Base-by-base conservation (phyloP, 1,140 invertebrate species). In the Drosophila ercepeae region DNA sequence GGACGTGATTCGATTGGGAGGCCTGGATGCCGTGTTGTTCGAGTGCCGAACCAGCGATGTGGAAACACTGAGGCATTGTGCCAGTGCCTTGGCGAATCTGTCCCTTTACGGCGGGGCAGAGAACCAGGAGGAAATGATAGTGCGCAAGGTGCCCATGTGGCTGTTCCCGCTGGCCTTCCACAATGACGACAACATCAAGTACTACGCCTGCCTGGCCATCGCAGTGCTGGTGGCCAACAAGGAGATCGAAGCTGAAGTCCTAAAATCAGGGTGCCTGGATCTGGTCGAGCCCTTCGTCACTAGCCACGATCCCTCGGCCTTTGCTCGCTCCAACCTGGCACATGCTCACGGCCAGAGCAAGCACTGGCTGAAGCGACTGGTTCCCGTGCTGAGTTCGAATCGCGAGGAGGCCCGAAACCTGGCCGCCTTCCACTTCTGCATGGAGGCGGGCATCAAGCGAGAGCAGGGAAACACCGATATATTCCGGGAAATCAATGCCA, bases 391-490 rank as follows among this genome's bases (percentile, higher is more conserved):
- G 3, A 97, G 96, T 77, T 99, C 98, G 13, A 97, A 99, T 90
- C 93, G 98, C 52, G 97, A 98, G 89, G 98, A 99, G 92, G 98
- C 99, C 0, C 94, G 98, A 70, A 99, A 98, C 89, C 91, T 99
- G 51, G 98, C 99, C 0, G 98, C 98, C 21, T 99, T 99, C 91
- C 99, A 99, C 91, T 99, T 99, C 91, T 99, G 98, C 83, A 99
- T 99, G 97, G 99, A 99, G 92, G 98, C 99, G 2, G 97, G 97
- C 8, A 99, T 99, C 32, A 99, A 99, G 89, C 96, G 98, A 78
- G 95, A 97, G 75, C 98, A 99, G 92, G 97, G 97, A 9, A 98
- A 98, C 65, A 96, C 97, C 0, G 95, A 97, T 91, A 96, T 99
- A 77, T 99, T 99, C 89, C 93, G 95, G 51, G 97, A 98, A 91